Evolutionary conservation across 2,888 invertebrate species (phyloP), one percentile per base, ranked within the genome.

Genomic region (Drosophila longiperda): DNA sequence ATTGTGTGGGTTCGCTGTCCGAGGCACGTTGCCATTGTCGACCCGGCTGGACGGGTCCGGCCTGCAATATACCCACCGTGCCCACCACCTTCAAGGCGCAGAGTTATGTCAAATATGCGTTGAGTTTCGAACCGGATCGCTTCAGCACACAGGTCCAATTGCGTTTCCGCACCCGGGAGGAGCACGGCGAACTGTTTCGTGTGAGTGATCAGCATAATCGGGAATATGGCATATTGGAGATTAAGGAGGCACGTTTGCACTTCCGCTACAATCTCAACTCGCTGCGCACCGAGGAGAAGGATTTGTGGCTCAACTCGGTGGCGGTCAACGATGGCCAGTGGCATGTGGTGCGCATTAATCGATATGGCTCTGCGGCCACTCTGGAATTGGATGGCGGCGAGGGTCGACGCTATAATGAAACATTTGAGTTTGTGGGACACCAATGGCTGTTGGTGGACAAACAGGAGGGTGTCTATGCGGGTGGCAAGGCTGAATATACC

Each of bases 251-350:
- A 54, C 95, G 97, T 78, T 94, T 99, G 64, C 97, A 97, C 91
- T 98, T 98, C 94, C 95, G 97, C 76, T 99, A 97, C 93, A 99
- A 99, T 93, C 94, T 99, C 60, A 99, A 99, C 92, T 98, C 97
- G 23, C 93, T 98, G 75, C 95, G 97, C 75, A 98, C 98, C 7
- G 98, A 98, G 92, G 98, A 98, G 92, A 96, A 96, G 74, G 97
- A 97, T 90, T 96, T 99, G 83, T 97, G 97, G 97, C 94, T 98
- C 58, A 97, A 97, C 83, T 96, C 97, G 7, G 96, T 98, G 33
- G 95, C 97, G 1, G 98, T 99, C 3, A 98, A 98, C 90, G 98
- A 99, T 92, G 99, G 99, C 1, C 98, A 98, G 90, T 99, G 99
- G 99, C 99, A 99, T 92, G 97, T 97, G 62, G 98, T 98, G 7